phyloP scores from a whole-genome alignment of 2,888 invertebrate species.

The Pimpla rufipes region DNA sequence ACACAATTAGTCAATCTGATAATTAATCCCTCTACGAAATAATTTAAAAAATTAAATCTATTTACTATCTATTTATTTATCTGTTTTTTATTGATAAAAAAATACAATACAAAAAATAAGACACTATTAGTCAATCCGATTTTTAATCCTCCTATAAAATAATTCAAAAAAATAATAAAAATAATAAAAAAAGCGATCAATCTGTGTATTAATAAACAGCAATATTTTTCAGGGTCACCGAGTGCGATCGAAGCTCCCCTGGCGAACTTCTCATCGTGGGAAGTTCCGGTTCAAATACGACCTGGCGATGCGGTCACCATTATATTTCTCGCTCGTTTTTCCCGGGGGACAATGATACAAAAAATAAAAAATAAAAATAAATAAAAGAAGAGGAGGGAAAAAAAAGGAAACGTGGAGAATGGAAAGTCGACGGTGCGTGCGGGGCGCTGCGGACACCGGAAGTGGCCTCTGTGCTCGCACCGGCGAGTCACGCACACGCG shows the following conservation, averaged over 20 bases:
- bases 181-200: no score
- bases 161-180: no score
- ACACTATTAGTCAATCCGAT: no score
- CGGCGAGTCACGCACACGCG: slow-evolving; percentile 70
- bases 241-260: background rate
- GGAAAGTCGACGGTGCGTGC: slow-evolving; percentile 59
- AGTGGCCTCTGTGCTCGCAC: slow-evolving; percentile 70
- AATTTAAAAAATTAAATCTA: background rate
- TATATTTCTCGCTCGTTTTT: slow-evolving; percentile 43
- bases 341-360: slow-evolving; percentile 3
- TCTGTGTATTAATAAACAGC: no score
- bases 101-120: no score
- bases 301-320: slow-evolving; percentile 36
- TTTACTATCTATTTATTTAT: no score
- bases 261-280: slow-evolving; percentile 49
- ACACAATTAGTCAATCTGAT: slow-evolving; percentile 14
- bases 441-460: slow-evolving; percentile 68
- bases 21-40: background rate
- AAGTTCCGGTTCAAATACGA: slow-evolving; percentile 44
- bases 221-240: no score
- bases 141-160: no score
- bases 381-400: no score
- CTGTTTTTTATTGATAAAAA: no score
- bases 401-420: slow-evolving; percentile 60
- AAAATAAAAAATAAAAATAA: slow-evolving; percentile 20